phyloP scores from a whole-genome alignment of 2,888 invertebrate species.

The Alsophila aescularia region DNA sequence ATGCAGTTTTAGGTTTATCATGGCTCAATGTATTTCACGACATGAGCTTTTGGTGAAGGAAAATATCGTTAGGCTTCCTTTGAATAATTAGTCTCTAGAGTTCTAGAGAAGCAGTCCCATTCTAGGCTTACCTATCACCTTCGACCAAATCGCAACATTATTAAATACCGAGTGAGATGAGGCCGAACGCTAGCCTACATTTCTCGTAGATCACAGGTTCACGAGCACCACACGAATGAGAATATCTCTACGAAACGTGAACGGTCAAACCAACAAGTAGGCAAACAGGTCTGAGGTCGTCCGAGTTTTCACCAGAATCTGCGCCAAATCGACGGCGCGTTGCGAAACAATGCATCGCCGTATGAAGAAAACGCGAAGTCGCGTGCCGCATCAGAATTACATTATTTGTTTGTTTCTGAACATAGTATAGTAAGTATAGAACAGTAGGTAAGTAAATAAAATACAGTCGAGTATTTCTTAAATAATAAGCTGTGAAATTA shows the following conservation, averaged over 20 bases:
- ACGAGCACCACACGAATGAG: not conserved
- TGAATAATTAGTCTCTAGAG: no score
- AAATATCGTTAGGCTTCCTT: no score
- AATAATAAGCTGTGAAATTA: not conserved
- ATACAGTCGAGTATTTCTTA: not conserved
- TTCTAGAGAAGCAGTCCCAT: no score
- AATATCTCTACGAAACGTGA: conserved; percentile 1
- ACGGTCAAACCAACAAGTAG: conserved; percentile 1
- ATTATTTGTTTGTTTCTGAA: conserved; percentile 24
- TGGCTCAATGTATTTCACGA: no score
- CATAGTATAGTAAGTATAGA: no score
- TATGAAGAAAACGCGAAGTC: conserved; percentile 48
- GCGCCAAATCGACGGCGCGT: conserved; percentile 22
- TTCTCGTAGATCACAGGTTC: not conserved
- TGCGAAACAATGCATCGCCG: conserved; percentile 42
- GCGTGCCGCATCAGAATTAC: conserved; percentile 48
- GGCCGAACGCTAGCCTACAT: no score
- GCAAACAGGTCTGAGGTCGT: conserved; percentile 12
- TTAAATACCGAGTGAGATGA: no score
- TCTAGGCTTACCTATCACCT: no score
- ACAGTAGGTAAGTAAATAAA: no score
- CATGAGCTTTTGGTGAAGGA: no score
- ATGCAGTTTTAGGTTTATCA: no score
- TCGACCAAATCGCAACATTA: no score
- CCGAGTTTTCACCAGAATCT: conserved; percentile 15